Evolutionary conservation across 2,113 vertebrate species (phyloP).

Genomic region (Pampusana beccarii): DNA sequence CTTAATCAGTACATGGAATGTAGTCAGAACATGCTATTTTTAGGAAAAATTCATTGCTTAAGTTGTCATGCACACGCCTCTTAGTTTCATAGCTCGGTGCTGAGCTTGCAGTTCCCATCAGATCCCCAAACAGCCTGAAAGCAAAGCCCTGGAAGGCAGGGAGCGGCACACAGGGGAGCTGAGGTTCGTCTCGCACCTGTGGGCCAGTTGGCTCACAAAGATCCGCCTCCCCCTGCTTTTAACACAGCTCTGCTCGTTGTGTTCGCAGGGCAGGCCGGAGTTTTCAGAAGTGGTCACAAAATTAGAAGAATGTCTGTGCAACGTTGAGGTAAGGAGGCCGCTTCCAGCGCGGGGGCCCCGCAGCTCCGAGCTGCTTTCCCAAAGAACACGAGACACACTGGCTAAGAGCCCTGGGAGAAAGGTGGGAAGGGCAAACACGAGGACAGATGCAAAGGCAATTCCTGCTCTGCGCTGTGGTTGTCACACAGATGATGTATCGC

Average conservation of each 20-base stretch:
- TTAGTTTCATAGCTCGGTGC: accelerated
- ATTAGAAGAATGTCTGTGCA: conserved; percentile 92
- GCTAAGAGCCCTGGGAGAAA: neutral
- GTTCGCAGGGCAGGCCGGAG: conserved; percentile 88
- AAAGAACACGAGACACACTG: neutral
- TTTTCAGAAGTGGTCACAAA: conserved; percentile 93
- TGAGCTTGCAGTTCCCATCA: neutral
- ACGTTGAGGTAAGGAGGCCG: conserved; percentile 83
- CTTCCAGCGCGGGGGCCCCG: neutral
- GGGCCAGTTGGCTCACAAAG: neutral
- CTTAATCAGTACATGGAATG: too few species aligned
- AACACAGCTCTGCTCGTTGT: neutral
- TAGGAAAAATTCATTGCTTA: too few species aligned
- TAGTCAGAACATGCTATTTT: too few species aligned
- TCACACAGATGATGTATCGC: neutral
- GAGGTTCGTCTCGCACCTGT: accelerated
- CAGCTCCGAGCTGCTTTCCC: neutral
- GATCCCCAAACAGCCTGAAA: neutral
- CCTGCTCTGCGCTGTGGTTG: neutral
- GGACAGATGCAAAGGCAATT: neutral
- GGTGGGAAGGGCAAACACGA: neutral
- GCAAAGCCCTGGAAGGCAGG: neutral
- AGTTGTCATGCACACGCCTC: accelerated
- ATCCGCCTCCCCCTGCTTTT: neutral
- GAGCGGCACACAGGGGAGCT: neutral